A percentile compares a stretch with the other conserved stretches of the same genome.
Evolutionary conservation across 2,113 vertebrate species (phyloP).

Genomic region (Nycticebus coucang): DNA sequence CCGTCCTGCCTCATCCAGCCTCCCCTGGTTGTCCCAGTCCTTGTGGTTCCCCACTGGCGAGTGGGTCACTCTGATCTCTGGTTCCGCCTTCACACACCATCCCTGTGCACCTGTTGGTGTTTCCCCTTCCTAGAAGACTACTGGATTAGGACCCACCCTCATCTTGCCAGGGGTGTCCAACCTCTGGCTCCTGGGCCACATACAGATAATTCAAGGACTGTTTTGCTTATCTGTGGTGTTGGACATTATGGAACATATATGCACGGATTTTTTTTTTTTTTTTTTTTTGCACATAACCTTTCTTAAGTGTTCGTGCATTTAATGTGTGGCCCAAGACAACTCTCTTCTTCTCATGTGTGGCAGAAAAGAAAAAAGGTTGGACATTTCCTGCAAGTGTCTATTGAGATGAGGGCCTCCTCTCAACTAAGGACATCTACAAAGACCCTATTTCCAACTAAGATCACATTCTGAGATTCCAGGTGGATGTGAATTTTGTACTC

Average conservation of each 20-base stretch:
- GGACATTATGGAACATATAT: too few relatives aligned
- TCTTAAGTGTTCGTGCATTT: too few relatives aligned
- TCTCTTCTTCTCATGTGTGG: too few relatives aligned
- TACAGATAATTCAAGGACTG: too few relatives aligned
- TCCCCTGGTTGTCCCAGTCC: not conserved
- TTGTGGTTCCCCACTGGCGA: not conserved
- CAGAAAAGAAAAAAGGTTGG: too few relatives aligned
- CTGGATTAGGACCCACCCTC: not conserved
- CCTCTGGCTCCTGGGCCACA: too few relatives aligned
- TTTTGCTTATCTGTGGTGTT: too few relatives aligned
- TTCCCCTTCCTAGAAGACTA: not conserved
- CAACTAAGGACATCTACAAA: not conserved
- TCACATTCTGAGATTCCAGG: not conserved
- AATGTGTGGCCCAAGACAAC: too few relatives aligned
- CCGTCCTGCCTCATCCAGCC: not conserved
- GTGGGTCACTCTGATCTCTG: not conserved
- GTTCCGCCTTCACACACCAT: fast-evolving
- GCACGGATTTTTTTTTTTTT: too few relatives aligned
- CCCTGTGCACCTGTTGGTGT: not conserved
- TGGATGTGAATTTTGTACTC: not conserved
- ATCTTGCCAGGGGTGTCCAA: not conserved
- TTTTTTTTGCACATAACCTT: too few relatives aligned
- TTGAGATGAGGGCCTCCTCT: not conserved
- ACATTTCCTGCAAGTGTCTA: too few relatives aligned
- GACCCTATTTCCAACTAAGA: not conserved